These are phyloP conservation scores for Scolopax mira DNA, from an alignment of 2,113 vertebrate species.

Conservation along the genomic window DNA sequence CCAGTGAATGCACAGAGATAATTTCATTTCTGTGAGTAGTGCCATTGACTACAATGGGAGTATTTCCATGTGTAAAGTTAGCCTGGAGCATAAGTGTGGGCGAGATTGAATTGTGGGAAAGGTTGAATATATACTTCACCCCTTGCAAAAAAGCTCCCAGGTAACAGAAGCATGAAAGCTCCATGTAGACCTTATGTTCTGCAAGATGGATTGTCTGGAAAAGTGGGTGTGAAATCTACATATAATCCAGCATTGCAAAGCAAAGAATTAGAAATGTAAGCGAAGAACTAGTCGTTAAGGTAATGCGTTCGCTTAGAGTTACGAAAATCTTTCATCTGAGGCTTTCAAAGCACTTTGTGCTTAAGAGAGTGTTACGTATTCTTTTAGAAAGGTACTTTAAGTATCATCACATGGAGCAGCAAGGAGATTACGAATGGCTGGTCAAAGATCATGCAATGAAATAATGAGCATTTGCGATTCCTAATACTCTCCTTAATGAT, in stretches of 20 bases:
- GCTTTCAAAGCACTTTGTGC: neutral
- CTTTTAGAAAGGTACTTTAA: neutral
- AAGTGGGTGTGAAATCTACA: neutral
- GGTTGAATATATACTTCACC: neutral
- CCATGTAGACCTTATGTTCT: neutral
- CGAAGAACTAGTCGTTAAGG: neutral
- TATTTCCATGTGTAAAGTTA: neutral
- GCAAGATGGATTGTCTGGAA: neutral
- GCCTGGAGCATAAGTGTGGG: neutral
- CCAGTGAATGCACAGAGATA: neutral
- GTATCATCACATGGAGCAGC: neutral
- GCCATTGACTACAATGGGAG: neutral
- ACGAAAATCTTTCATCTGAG: neutral
- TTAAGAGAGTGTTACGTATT: neutral
- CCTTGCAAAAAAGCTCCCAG: neutral
- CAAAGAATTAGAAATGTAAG: neutral
- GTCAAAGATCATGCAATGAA: neutral
- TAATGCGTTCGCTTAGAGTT: neutral
- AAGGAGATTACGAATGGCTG: neutral
- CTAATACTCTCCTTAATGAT: neutral
- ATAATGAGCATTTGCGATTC: neutral
- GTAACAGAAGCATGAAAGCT: neutral
- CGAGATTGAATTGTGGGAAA: neutral
- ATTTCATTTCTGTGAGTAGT: neutral
- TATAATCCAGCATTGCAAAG: neutral